A percentile compares a stretch with the other conserved stretches of the same genome.
Evolutionary conservation across 1,140 invertebrate genomes (phyloP).

Genomic region (Scaptomyza montana): DNA sequence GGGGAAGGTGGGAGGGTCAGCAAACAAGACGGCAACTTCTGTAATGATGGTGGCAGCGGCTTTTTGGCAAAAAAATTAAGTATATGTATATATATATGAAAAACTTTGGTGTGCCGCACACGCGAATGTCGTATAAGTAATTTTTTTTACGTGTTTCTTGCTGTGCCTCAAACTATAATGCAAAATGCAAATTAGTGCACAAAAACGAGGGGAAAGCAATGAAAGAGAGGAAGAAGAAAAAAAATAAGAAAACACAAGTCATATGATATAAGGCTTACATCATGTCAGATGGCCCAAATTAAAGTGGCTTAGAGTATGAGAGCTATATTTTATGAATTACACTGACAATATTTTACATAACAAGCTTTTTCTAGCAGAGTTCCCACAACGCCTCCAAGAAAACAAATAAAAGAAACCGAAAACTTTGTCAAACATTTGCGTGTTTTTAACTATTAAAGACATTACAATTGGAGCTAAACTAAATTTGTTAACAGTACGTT

Average conservation of each 20-base stretch:
- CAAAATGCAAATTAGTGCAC: conserved; percentile 70
- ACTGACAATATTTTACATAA: conserved; percentile 18
- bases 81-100: no score
- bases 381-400: conserved; percentile 30
- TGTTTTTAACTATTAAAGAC: conserved; percentile 46
- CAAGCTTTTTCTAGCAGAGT: conserved; percentile 1
- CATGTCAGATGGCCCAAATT: conserved; percentile 34
- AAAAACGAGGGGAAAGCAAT: conserved; percentile 12
- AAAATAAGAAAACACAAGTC: conserved; percentile 46
- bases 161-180: conserved; percentile 48
- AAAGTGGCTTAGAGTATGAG: conserved; percentile 7
- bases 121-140: conserved; percentile 77
- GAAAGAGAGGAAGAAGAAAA: neutral
- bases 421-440: conserved; percentile 30
- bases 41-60: conserved; percentile 42
- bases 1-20: neutral
- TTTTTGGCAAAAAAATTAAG: conserved; percentile 44
- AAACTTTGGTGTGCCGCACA: conserved; percentile 55
- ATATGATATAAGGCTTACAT: conserved; percentile 50
- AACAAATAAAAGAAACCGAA: conserved; percentile 5
- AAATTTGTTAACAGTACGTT: conserved; percentile 44
- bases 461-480: conserved; percentile 50
- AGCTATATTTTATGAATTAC: no score
- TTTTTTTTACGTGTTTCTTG: conserved; percentile 30
- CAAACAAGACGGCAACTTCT: conserved; percentile 23